Conservation (phyloP, 2,113 vertebrate species). For the Stegostoma tigrinum region DNA sequence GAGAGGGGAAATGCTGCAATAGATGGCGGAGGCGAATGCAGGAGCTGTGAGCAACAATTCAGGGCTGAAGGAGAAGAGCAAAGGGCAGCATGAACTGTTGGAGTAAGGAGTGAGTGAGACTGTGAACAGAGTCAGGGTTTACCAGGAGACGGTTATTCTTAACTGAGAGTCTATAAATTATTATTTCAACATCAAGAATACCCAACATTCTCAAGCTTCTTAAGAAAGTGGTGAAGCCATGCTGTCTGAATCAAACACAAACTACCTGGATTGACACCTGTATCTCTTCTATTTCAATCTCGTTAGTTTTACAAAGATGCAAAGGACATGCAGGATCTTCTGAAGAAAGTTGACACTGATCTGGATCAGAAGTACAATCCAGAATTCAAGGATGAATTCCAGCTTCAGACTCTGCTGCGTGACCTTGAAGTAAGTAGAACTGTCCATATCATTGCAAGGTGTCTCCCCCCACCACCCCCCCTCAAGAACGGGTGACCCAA, state of each 20-base stretch:
- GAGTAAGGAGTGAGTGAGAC: too few species aligned
- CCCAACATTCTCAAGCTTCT: not conserved
- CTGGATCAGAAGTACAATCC: conserved; percentile 86
- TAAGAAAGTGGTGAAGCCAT: not conserved
- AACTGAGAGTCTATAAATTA: not conserved
- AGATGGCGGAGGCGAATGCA: too few species aligned
- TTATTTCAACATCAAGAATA: not conserved
- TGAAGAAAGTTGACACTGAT: conserved; percentile 78
- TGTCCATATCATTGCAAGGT: not conserved
- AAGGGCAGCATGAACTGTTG: too few species aligned
- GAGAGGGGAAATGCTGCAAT: too few species aligned
- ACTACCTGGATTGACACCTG: not conserved
- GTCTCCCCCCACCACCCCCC: not conserved
- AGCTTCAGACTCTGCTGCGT: conserved; percentile 73
- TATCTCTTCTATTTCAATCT: conserved; percentile 26
- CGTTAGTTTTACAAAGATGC: conserved; percentile 78
- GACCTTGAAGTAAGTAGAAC: conserved; percentile 75
- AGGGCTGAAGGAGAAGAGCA: too few species aligned
- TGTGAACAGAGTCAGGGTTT: not conserved
- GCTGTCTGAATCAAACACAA: not conserved
- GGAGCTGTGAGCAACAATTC: too few species aligned
- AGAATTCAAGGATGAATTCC: conserved; percentile 87
- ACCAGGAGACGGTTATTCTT: not conserved
- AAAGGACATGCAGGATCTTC: conserved; percentile 80
- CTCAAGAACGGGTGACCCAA: not conserved